Conservation (phyloP, 2,888 invertebrate species). For the Nemotelus nigrinus region DNA sequence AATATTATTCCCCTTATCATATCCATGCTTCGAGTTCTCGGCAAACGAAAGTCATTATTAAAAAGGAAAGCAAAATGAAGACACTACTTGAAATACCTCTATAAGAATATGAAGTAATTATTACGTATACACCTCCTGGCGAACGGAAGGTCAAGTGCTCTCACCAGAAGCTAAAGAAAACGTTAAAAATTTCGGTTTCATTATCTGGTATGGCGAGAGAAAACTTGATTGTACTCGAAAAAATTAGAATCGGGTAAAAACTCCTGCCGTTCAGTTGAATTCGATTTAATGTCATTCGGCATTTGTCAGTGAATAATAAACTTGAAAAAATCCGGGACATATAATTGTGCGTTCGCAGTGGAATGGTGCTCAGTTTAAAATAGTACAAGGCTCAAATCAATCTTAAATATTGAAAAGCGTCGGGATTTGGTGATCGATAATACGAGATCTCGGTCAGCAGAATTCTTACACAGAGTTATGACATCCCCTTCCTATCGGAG, state of each 20-base stretch:
- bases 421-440: too few relatives aligned
- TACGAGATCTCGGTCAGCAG: too few relatives aligned
- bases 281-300: too few relatives aligned
- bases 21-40: neutral
- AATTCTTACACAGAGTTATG: neutral
- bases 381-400: too few relatives aligned
- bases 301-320: too few relatives aligned
- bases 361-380: too few relatives aligned
- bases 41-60: constrained; percentile 29
- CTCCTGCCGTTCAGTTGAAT: too few relatives aligned
- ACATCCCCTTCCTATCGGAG: constrained; percentile 4
- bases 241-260: too few relatives aligned
- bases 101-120: constrained; percentile 2
- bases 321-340: too few relatives aligned
- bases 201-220: neutral
- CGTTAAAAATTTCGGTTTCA: constrained; percentile 22
- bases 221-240: neutral
- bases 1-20: too few relatives aligned
- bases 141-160: constrained; percentile 38
- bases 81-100: neutral
- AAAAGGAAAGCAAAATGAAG: constrained; percentile 18
- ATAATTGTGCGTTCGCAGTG: too few relatives aligned
- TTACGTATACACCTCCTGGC: neutral
- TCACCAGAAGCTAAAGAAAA: constrained; percentile 16
- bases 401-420: too few relatives aligned